These are phyloP conservation scores for Diabrotica virgifera DNA, from an alignment of 1,140 invertebrate genomes.

Conservation along the genomic window DNA sequence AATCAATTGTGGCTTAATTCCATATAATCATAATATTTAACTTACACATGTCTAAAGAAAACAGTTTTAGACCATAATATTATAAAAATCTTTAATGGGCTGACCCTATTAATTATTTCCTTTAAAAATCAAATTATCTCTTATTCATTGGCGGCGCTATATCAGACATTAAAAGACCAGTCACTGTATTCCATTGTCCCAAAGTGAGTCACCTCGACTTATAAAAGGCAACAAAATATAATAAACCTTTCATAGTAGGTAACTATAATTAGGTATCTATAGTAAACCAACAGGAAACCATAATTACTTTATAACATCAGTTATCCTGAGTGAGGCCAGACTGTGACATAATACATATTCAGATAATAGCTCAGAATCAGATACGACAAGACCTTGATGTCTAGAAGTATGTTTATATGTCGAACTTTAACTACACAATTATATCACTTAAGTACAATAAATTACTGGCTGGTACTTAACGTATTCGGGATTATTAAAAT, in stretches of 20 bases:
- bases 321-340: slow-evolving; percentile 6
- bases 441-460: not conserved
- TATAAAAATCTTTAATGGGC: too few species aligned
- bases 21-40: too few species aligned
- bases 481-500: too few species aligned
- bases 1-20: too few species aligned
- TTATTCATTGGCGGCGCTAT: too few species aligned
- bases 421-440: not conserved
- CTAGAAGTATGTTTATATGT: not conserved
- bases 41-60: too few species aligned
- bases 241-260: not conserved
- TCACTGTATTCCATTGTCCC: not conserved
- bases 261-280: not conserved
- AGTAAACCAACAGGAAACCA: slow-evolving; percentile 6
- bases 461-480: too few species aligned
- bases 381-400: not conserved
- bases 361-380: slow-evolving; percentile 6
- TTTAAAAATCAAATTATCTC: too few species aligned
- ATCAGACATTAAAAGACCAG: too few species aligned
- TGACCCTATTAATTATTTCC: too few species aligned
- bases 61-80: too few species aligned
- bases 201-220: not conserved
- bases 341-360: slow-evolving; percentile 4
- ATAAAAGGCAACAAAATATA: not conserved
- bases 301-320: slow-evolving; percentile 9